phyloP scores from a whole-genome alignment of 2,888 invertebrate species.

The Achlya flavicornis region DNA sequence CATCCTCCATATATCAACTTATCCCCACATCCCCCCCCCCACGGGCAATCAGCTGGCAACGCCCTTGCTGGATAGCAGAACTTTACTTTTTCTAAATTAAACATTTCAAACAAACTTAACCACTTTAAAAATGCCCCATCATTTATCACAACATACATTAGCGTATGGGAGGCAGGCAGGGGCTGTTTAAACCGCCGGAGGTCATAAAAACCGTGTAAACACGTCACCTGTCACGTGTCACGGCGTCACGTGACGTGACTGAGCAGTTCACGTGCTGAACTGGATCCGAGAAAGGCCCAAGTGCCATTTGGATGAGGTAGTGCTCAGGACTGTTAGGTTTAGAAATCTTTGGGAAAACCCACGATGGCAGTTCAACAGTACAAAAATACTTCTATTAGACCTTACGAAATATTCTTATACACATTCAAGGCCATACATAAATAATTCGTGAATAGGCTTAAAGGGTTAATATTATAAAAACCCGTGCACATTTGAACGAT shows the following conservation, averaged over 20 bases:
- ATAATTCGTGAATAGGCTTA: too few relatives aligned
- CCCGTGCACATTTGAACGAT: too few relatives aligned
- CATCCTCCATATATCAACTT: too few relatives aligned
- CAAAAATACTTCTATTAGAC: too few relatives aligned
- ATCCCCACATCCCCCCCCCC: too few relatives aligned
- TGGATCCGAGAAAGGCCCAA: not conserved
- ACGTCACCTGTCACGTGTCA: constrained; percentile 60
- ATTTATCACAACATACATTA: constrained; percentile 1
- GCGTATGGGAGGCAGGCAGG: not conserved
- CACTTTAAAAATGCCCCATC: not conserved
- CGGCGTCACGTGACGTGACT: constrained; percentile 40
- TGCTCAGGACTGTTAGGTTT: not conserved
- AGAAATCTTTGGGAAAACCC: not conserved
- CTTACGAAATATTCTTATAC: too few relatives aligned
- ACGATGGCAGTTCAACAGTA: too few relatives aligned
- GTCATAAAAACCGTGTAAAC: constrained; percentile 57
- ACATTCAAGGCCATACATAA: too few relatives aligned
- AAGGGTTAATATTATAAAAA: too few relatives aligned
- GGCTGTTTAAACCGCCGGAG: constrained; percentile 26
- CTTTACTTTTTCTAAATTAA: not conserved
- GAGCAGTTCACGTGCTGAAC: constrained; percentile 24
- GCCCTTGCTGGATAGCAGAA: too few relatives aligned
- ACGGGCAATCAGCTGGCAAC: too few relatives aligned
- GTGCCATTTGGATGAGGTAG: constrained; percentile 21
- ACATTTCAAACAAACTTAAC: not conserved